Evolutionary conservation across 2,888 invertebrate species (phyloP), one percentile per base, ranked within the genome.

Genomic region (Empis stercorea): DNA sequence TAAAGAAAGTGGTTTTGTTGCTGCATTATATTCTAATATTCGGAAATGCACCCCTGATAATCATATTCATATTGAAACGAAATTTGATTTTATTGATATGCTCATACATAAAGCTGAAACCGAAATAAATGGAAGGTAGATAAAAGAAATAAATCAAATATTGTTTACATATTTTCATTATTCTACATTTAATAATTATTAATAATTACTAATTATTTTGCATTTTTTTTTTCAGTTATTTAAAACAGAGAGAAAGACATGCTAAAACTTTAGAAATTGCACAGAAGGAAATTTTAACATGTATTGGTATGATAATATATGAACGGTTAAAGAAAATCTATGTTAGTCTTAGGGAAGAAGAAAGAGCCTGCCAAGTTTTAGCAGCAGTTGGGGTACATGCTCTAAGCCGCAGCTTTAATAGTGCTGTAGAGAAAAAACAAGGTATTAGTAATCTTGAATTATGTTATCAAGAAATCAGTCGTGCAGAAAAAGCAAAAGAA

Each of bases 221-320:
- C 36, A 44, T 16, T 38, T 16, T 42, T 30, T 41, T 43, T n/a
- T 39, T 43, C 36, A 70, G 66, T 55, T 66, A 65, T 58, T 68
- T 63, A 30, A 84, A 85, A 62, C 80, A 86, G 56, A 76, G 93
- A 51, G 94, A 94, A 67, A 77, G 94, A 48, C 94, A 95, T 66
- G 94, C 94, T 9, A 94, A 94, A 71, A 94, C 94, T n/a, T 71
- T 95, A 58, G 94, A 94, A 73, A 91, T 93, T 54, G 94, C 94
- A 57, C 94, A 95, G 71, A 93, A 94, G 70, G 94, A 95, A 73
- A 93, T 95, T 48, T 74, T 95, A 54, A 93, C 92, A 10, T 95
- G 94, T 66, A 78, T 95, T 50, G 94, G 94, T 11, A 86, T 94
- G 66, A 91, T 92, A 67, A 81, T 94, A 60, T 91, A 91, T 64